Base-by-base conservation (phyloP, 2,797 vertebrate genomes). In the Dendrocincla fuliginosa region DNA sequence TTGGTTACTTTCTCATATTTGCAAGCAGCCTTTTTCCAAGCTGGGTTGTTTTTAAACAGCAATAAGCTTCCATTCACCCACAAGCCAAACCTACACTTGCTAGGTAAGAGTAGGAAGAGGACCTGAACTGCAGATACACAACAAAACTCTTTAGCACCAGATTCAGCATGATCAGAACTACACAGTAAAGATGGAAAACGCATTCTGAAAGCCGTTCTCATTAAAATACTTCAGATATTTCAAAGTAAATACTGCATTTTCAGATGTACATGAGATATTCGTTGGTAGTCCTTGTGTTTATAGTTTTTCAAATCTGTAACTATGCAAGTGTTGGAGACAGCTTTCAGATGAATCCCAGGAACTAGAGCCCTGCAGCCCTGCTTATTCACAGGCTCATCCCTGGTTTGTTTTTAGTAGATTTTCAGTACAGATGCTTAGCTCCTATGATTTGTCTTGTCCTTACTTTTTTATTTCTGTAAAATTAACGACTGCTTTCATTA, bases 141-240 rank as follows among this genome's bases (percentile, higher is more conserved):
- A 12, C 76, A 77, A 52, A 84, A 64, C 22, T 49, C 59, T 47
- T 60, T 1, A 25, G 16, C 11, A 37, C 16, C 13, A 44, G 32
- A 32, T 42, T 70, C 44, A 57, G 1, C 6, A 13, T 1, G 4
- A 57, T 27, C 23, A 2, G 56, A 85, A 53, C 30, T 1, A 2
- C 8, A 35, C 2, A 18, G 19, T 6, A 44, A 75, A 67, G 56
- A 77, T 14, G 10, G 23, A 80, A 82, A 59, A 70, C 4, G 15
- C 28, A 50, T 70, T 77, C 57, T 35, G 18, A 83, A 87, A 84
- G 32, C 14, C 17, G 23, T 69, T 67, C 63, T 50, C 28, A 27
- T 55, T 42, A 53, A 52, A 82, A 82, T 28, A 16, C 19, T 56
- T 50, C 13, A 3, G 22, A 25, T 78, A 28, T 28, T 79, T 82